These are phyloP conservation scores for Camelus bactrianus DNA, from an alignment of 2,113 vertebrate genomes.

Conservation along the genomic window DNA sequence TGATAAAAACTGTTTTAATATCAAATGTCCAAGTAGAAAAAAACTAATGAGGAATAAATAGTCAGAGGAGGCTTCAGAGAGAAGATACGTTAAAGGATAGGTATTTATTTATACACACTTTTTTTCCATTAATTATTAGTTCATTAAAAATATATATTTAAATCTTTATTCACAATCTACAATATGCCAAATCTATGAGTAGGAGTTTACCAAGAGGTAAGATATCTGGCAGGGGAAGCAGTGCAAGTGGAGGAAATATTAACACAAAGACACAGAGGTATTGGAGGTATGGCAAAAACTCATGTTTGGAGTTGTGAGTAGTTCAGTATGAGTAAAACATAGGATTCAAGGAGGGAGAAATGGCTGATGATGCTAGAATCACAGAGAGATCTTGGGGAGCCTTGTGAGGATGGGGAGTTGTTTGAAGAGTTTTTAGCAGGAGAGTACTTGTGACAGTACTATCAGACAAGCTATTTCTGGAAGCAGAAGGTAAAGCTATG, in stretches of 20 bases:
- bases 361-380: neutral
- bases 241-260: neutral
- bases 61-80: neutral
- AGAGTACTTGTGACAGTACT: neutral
- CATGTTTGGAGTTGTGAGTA: neutral
- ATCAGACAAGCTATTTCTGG: neutral
- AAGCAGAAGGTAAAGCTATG: neutral
- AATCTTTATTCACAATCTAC: neutral
- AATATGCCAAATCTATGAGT: neutral
- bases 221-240: neutral
- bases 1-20: neutral
- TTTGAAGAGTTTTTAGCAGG: neutral
- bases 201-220: neutral
- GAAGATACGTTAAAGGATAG: constrained; percentile 13
- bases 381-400: neutral
- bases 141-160: neutral
- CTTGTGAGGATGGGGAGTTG: neutral
- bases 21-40: neutral
- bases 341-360: neutral
- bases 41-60: neutral
- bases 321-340: neutral
- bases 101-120: neutral
- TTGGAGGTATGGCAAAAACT: neutral
- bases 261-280: neutral
- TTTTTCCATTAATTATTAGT: neutral